A percentile compares a stretch with the other conserved stretches of the same genome.
These are phyloP conservation scores for Hemistola chrysoprasaria DNA, from an alignment of 2,888 invertebrate genomes.

Conservation along the genomic window DNA sequence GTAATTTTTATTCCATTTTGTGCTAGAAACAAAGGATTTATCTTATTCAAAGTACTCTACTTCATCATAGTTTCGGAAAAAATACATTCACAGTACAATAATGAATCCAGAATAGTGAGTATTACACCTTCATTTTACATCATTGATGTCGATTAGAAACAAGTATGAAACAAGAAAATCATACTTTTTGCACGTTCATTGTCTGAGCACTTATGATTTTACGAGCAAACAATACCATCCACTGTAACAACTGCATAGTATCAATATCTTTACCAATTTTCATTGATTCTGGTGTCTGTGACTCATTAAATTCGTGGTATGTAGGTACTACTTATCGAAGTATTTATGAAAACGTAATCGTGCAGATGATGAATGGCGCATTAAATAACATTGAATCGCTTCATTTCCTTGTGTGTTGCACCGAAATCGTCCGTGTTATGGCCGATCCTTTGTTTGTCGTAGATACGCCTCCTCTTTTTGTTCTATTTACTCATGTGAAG, in stretches of 20 bases:
- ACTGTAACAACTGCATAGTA: constrained; percentile 1
- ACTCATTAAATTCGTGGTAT: constrained; percentile 70
- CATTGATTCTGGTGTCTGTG: constrained; percentile 64
- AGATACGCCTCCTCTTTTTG: constrained; percentile 54
- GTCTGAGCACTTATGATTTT: constrained; percentile 42
- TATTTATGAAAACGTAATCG: constrained; percentile 65
- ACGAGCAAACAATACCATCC: constrained; percentile 10
- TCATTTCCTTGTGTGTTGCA: constrained; percentile 38
- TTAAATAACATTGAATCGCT: constrained; percentile 44
- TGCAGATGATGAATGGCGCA: constrained; percentile 63
- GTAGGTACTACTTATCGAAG: constrained; percentile 55
- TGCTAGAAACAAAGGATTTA: constrained; percentile 70
- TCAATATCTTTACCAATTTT: constrained; percentile 24
- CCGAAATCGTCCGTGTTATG: neutral
- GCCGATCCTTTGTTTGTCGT: constrained; percentile 44
- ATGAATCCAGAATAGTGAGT: constrained; percentile 95
- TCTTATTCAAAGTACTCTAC: constrained; percentile 55
- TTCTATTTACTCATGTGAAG: constrained; percentile 35
- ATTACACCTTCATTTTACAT: constrained; percentile 66
- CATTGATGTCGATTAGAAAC: constrained; percentile 52
- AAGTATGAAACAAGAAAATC: constrained; percentile 63
- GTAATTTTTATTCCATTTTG: constrained; percentile 71
- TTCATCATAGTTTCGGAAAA: constrained; percentile 56
- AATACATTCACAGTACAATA: constrained; percentile 71
- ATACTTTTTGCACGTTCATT: constrained; percentile 68